Conservation (phyloP, 2,888 invertebrate genomes). For the Pantelozetes paolii region DNA sequence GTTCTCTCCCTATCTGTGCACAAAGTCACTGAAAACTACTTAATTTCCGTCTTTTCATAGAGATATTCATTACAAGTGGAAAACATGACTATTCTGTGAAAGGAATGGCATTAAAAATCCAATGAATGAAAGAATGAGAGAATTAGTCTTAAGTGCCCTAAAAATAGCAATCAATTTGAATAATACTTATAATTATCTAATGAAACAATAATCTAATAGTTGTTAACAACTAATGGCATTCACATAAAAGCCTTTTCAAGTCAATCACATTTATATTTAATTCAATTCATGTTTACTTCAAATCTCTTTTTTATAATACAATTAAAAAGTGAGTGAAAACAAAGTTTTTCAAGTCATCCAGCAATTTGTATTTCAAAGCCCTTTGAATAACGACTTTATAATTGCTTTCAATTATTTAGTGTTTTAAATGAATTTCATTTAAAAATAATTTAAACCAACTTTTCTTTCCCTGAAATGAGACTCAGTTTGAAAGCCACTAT, state of each 20-base stretch:
- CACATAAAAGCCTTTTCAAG: neutral
- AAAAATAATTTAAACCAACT: constrained; percentile 5
- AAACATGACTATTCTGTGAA: neutral
- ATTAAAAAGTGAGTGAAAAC: too few relatives aligned
- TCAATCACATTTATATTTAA: too few relatives aligned
- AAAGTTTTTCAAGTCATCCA: neutral
- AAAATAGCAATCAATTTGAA: neutral
- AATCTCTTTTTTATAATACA: too few relatives aligned
- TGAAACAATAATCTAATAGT: neutral
- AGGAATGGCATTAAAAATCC: neutral
- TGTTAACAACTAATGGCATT: too few relatives aligned
- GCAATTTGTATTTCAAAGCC: constrained; percentile 1
- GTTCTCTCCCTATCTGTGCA: neutral
- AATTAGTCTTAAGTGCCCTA: too few relatives aligned
- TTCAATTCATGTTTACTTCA: too few relatives aligned
- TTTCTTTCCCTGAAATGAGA: neutral
- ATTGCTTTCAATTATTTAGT: neutral
- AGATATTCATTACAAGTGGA: constrained; percentile 7
- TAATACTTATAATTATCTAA: neutral
- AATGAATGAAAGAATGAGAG: neutral
- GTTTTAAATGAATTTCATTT: neutral
- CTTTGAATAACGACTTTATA: constrained; percentile 2
- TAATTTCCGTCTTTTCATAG: constrained; percentile 18
- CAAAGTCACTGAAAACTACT: constrained; percentile 1
- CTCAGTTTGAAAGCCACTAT: neutral